Evolutionary conservation across 2,113 vertebrate species (phyloP), one percentile per base, ranked within the genome.

Genomic region (Indicator indicator): DNA sequence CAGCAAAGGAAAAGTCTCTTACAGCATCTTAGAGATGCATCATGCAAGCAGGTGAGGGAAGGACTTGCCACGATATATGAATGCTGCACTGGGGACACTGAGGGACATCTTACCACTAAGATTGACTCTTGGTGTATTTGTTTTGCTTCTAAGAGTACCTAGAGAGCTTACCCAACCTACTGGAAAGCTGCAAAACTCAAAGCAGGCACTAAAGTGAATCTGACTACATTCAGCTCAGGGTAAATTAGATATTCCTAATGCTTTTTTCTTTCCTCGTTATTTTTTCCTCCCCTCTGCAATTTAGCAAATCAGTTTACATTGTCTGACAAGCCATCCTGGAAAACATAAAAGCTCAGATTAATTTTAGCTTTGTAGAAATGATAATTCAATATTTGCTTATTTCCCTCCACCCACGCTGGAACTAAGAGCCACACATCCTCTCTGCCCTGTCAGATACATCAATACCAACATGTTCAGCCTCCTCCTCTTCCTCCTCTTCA

Each of bases 291-390:
- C 76, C 87, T 79, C 58, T 86, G 72, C 60, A 72, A 59, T 94
- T 95, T 79, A 89, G 68, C 55, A 91, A 89, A 93, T 48, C 60
- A 89, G 38, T 82, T 94, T 65, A 68, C 74, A 89, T 12, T 65
- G 90, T 30, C 88, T 91, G 94, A 93, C 74, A 68, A 74, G 87
- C 90, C 86, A 42, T 76, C 81, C 91, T 63, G 69, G 93, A 73
- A 80, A 95, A 93, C 86, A 44, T 33, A 84, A 80, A 60, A 63
- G 56, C 89, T 82, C 15, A 6, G 73, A 89, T 96, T 80, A 50
- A 94, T 88, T 69, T 72, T 73, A 89, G 78, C 52, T 42, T 26
- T 60, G 87, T 40, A 42, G 79, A 74, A 79, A 93, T 3, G 56
- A 78, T 50, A 76, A 87, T 90, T 86, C 82, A 88, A 38, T 95